phyloP scores from a whole-genome alignment of 2,797 vertebrate species.

The Apogon hyalosoma region DNA sequence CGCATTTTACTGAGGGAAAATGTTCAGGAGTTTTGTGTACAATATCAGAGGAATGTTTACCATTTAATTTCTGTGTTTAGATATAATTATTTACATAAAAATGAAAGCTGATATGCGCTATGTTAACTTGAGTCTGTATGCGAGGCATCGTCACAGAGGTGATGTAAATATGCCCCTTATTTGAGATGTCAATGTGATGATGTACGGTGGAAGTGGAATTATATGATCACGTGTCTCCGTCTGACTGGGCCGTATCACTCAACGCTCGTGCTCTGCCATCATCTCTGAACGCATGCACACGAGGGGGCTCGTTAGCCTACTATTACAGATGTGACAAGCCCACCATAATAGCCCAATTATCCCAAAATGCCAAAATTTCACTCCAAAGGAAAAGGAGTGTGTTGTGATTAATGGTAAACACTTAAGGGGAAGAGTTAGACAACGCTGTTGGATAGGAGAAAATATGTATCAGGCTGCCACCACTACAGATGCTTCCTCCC shows the following conservation, averaged over 20 bases:
- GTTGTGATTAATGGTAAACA: constrained; percentile 97
- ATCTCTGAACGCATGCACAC: constrained; percentile 88
- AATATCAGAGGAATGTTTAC: background rate
- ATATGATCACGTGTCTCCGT: constrained; percentile 53
- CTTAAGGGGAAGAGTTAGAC: constrained; percentile 97
- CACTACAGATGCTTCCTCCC: constrained; percentile 98
- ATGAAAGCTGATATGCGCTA: constrained; percentile 1
- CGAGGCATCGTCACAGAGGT: background rate
- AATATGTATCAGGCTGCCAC: constrained; percentile 99
- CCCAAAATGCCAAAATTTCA: constrained; percentile 97
- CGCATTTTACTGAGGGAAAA: background rate
- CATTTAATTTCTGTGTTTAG: background rate
- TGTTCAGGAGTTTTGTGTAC: background rate
- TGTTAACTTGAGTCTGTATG: background rate
- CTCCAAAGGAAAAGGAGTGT: constrained; percentile 96
- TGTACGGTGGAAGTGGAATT: constrained; percentile 37
- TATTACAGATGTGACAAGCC: constrained; percentile 95
- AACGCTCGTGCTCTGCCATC: constrained; percentile 62
- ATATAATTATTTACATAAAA: background rate
- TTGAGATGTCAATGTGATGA: constrained; percentile 29
- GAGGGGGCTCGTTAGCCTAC: constrained; percentile 94
- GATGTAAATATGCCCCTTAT: constrained; percentile 16
- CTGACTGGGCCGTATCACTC: constrained; percentile 66
- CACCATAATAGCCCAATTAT: constrained; percentile 95
- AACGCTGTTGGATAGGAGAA: constrained; percentile 97